Evolutionary conservation across 2,888 invertebrate genomes (phyloP).

Genomic region (Drosophila acutilabella): DNA sequence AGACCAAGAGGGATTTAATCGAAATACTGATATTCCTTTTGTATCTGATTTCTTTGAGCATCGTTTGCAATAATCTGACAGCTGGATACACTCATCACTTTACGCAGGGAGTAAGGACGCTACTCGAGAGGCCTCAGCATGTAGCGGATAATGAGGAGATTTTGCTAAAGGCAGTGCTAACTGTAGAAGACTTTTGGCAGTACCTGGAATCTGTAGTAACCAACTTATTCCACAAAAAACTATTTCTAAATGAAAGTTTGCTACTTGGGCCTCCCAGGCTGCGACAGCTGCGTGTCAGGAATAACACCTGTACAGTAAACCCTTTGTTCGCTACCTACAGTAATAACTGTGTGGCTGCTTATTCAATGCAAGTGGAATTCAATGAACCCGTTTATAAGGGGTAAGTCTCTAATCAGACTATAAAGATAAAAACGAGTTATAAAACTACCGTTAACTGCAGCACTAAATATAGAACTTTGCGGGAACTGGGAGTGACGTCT

Average conservation of each 20-base stretch:
- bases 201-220: constrained; percentile 15
- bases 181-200: constrained; percentile 50
- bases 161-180: constrained; percentile 22
- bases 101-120: neutral
- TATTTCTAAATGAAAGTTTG: constrained; percentile 86
- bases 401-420: constrained; percentile 6
- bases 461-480: constrained; percentile 58
- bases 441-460: constrained; percentile 10
- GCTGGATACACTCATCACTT: neutral
- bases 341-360: constrained; percentile 87
- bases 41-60: constrained; percentile 5
- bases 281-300: constrained; percentile 87
- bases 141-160: neutral
- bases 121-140: neutral
- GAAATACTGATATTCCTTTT: neutral
- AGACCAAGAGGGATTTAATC: constrained; percentile 11
- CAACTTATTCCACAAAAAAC: constrained; percentile 27
- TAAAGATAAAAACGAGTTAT: neutral
- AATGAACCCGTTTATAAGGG: constrained; percentile 29
- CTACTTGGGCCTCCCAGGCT: constrained; percentile 87
- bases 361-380: constrained; percentile 85
- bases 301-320: constrained; percentile 88
- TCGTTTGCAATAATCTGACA: constrained; percentile 6
- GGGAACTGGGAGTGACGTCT: constrained; percentile 82
- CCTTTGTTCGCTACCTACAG: constrained; percentile 87